Evolutionary conservation across 2,797 vertebrate genomes (phyloP).

Genomic region (Tokudaia muenninki): DNA sequence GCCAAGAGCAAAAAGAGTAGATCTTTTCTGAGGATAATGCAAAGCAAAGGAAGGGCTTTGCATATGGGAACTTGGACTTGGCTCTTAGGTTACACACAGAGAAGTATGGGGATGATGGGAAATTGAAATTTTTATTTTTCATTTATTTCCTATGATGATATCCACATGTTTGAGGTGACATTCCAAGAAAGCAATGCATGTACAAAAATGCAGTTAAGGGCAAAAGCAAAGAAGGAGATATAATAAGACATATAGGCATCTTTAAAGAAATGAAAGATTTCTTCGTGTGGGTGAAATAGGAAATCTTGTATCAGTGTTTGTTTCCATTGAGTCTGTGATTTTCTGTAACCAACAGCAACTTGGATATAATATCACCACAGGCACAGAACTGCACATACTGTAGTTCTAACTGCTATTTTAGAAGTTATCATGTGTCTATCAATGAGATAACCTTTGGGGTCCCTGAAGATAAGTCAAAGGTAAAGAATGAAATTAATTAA

Average conservation of each 20-base stretch:
- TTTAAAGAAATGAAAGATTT: background rate
- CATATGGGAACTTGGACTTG: background rate
- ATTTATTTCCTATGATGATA: background rate
- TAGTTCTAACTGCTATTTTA: background rate
- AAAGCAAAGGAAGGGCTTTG: background rate
- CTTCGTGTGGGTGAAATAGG: background rate
- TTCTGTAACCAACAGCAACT: background rate
- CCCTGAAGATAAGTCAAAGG: background rate
- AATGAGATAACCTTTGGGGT: background rate
- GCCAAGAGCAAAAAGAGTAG: background rate
- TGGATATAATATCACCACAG: background rate
- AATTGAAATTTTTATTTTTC: background rate
- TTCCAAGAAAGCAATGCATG: background rate
- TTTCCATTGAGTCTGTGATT: background rate
- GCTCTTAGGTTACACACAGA: background rate
- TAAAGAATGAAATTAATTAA: slow-evolving; percentile 7
- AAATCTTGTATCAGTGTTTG: background rate
- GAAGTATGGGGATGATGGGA: background rate
- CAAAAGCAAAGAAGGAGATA: background rate
- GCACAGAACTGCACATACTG: background rate
- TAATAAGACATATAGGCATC: background rate
- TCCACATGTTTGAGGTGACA: background rate
- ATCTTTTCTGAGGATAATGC: background rate
- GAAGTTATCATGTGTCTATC: background rate
- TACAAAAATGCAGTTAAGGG: background rate